Evolutionary conservation across 2,888 invertebrate genomes (phyloP).

Genomic region (Scaptomyza cyrtandrae): DNA sequence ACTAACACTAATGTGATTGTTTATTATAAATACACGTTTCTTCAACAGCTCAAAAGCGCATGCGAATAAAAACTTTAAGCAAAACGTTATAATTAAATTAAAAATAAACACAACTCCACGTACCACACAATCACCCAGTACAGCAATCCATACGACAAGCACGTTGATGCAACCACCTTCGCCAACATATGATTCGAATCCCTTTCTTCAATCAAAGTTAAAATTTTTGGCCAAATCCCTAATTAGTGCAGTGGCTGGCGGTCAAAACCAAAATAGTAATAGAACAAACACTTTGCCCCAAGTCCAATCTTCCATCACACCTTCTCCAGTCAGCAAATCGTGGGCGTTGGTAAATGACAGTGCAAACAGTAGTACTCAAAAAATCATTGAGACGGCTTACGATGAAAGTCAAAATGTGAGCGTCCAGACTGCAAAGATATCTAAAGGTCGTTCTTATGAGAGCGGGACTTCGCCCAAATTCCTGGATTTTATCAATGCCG

Average conservation of each 20-base stretch:
- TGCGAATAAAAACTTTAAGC: slow-evolving; percentile 78
- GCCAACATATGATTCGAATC: slow-evolving; percentile 62
- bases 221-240: slow-evolving; percentile 61
- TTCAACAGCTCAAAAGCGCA: slow-evolving; percentile 82
- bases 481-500: slow-evolving; percentile 65
- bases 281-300: slow-evolving; percentile 22
- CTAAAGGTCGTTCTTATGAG: slow-evolving; percentile 55
- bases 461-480: slow-evolving; percentile 64
- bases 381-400: slow-evolving; percentile 68
- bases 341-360: slow-evolving; percentile 51
- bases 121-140: slow-evolving; percentile 59
- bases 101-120: slow-evolving; percentile 61
- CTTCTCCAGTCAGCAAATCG: slow-evolving; percentile 17
- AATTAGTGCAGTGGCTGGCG: slow-evolving; percentile 52
- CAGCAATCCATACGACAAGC: slow-evolving; percentile 34
- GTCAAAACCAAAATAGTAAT: slow-evolving; percentile 34
- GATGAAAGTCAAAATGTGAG: slow-evolving; percentile 79
- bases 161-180: slow-evolving; percentile 28
- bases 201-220: slow-evolving; percentile 68
- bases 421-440: slow-evolving; percentile 67
- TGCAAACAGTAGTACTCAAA: slow-evolving; percentile 40
- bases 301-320: slow-evolving; percentile 21
- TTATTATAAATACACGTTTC: slow-evolving; percentile 77
- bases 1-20: slow-evolving; percentile 80
- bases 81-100: slow-evolving; percentile 64